A percentile compares a stretch with the other conserved stretches of the same genome.
These are phyloP conservation scores for Leptodactylus fallax DNA, from an alignment of 2,797 vertebrate species.

Conservation along the genomic window DNA sequence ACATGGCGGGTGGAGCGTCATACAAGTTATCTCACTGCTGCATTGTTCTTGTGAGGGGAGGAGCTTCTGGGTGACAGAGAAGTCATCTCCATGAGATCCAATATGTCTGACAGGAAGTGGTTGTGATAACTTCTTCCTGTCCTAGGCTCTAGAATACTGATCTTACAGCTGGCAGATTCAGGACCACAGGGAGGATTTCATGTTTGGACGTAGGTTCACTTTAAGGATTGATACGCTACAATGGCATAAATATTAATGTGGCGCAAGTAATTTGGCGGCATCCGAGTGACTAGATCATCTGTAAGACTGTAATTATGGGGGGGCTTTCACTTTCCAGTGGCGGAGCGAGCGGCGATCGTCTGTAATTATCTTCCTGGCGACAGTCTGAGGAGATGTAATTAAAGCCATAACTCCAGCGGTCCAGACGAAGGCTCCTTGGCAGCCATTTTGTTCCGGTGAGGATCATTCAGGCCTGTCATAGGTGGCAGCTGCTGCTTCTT, in stretches of 20 bases:
- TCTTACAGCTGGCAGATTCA: background rate
- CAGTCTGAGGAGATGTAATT: background rate
- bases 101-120: background rate
- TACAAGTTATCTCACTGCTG: background rate
- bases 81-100: background rate
- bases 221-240: background rate
- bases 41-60: background rate
- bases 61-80: background rate
- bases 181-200: background rate
- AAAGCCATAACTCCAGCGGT: background rate
- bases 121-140: background rate
- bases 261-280: too few relatives aligned
- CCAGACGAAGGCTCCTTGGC: background rate
- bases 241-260: background rate
- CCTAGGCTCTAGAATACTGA: too few relatives aligned
- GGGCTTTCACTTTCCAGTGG: too few relatives aligned
- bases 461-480: background rate
- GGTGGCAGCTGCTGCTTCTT: background rate
- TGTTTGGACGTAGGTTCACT: too few relatives aligned
- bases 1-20: background rate
- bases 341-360: background rate
- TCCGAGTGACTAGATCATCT: background rate
- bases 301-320: background rate
- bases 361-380: background rate
- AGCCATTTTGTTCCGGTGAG: constrained; percentile 14